A percentile compares a stretch with the other conserved stretches of the same genome.
phyloP scores from a whole-genome alignment of 2,113 vertebrate species.

The Bettongia penicillata region DNA sequence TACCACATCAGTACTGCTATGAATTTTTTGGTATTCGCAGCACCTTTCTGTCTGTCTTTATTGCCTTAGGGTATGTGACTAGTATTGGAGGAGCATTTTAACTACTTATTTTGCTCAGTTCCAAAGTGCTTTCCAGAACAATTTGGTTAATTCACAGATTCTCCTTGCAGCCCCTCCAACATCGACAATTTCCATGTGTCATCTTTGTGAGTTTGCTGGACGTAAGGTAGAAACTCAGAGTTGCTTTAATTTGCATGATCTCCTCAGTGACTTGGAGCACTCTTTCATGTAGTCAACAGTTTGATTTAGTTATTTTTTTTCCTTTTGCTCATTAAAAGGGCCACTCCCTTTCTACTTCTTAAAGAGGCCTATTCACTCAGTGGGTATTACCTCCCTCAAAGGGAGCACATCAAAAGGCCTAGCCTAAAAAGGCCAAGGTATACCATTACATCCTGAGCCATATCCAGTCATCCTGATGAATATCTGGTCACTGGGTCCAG shows the following conservation, averaged over 20 bases:
- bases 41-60: not conserved
- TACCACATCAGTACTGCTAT: not conserved
- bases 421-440: too few species aligned
- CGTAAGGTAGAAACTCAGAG: not conserved
- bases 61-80: not conserved
- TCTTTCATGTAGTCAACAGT: not conserved
- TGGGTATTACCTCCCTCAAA: too few species aligned
- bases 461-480: too few species aligned
- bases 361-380: too few species aligned
- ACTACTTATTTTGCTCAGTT: not conserved
- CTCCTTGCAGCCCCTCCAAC: not conserved
- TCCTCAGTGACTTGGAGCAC: not conserved
- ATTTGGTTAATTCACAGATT: not conserved
- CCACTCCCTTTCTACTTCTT: too few species aligned
- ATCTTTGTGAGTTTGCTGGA: not conserved
- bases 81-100: not conserved
- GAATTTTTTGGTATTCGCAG: not conserved
- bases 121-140: not conserved
- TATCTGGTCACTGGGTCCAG: too few species aligned
- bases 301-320: too few species aligned
- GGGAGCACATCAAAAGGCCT: too few species aligned
- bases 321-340: too few species aligned
- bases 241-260: not conserved
- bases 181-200: not conserved
- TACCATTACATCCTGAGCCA: too few species aligned